A percentile compares a stretch with the other conserved stretches of the same genome.
These are phyloP conservation scores for Brachionus rotundiformis DNA, from an alignment of 1,140 invertebrate genomes.

Conservation along the genomic window DNA sequence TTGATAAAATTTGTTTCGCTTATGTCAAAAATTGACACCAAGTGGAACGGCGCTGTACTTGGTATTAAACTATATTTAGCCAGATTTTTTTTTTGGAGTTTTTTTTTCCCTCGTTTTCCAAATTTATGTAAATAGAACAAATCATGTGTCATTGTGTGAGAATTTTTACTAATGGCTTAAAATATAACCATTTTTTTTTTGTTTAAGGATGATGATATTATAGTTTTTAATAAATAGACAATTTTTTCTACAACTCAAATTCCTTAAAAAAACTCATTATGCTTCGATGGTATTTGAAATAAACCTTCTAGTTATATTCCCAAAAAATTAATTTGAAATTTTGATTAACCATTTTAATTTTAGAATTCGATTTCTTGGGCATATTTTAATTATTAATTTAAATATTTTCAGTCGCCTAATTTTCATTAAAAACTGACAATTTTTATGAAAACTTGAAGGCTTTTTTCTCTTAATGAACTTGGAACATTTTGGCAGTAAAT, in stretches of 20 bases:
- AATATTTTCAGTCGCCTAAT: too few species aligned
- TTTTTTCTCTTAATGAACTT: too few species aligned
- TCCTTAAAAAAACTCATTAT: neutral
- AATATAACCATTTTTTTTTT: neutral
- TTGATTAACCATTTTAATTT: too few species aligned
- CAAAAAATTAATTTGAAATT: too few species aligned
- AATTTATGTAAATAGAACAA: constrained; percentile 11
- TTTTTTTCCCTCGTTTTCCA: neutral
- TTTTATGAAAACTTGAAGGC: too few species aligned
- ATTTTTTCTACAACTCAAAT: neutral
- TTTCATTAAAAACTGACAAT: too few species aligned
- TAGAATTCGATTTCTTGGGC: too few species aligned
- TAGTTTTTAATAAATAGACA: neutral
- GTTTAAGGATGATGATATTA: neutral
- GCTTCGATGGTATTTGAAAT: neutral
- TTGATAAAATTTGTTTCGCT: neutral
- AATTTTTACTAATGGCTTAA: neutral
- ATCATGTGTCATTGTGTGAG: neutral
- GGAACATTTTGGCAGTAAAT: too few species aligned
- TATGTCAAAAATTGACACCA: neutral
- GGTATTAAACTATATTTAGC: neutral
- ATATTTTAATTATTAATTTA: too few species aligned
- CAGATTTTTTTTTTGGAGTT: neutral
- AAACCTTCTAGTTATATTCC: neutral
- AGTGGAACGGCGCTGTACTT: neutral